A percentile compares a stretch with the other conserved stretches of the same genome.
Evolutionary conservation across 2,888 invertebrate genomes (phyloP).

Genomic region (Auanema freiburgensis): DNA sequence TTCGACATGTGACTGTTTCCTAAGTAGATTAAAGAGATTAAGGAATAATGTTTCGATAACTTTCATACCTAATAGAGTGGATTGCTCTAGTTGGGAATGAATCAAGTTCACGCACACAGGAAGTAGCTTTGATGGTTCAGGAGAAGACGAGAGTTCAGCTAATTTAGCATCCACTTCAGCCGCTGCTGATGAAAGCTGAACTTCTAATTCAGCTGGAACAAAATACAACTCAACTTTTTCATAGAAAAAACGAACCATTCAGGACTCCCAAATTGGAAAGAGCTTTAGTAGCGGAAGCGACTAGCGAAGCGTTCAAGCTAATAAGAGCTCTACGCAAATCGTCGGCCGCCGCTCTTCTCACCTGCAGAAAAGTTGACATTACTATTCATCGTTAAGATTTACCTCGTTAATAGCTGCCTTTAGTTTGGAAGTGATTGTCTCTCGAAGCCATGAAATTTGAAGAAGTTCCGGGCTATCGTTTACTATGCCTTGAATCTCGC

Average conservation of each 20-base stretch:
- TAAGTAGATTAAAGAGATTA: too few species aligned
- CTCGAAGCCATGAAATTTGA: slow-evolving; percentile 42
- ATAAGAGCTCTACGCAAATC: slow-evolving; percentile 52
- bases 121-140: slow-evolving; percentile 28
- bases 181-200: slow-evolving; percentile 27
- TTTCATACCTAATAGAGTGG: slow-evolving; percentile 31
- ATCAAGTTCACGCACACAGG: slow-evolving; percentile 33
- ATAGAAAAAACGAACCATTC: slow-evolving; percentile 27
- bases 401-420: slow-evolving; percentile 42
- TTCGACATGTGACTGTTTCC: slow-evolving; percentile 23
- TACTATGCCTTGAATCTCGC: slow-evolving; percentile 35
- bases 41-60: not conserved
- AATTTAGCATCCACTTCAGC: slow-evolving; percentile 39
- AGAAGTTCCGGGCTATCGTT: slow-evolving; percentile 35
- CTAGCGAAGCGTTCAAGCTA: slow-evolving; percentile 52
- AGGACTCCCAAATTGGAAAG: slow-evolving; percentile 39
- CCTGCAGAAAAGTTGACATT: slow-evolving; percentile 12
- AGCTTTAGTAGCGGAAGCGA: slow-evolving; percentile 42
- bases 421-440: slow-evolving; percentile 34
- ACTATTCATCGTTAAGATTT: not conserved
- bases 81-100: slow-evolving; percentile 43
- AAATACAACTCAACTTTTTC: not conserved
- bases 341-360: slow-evolving; percentile 37
- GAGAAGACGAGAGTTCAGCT: slow-evolving; percentile 25
- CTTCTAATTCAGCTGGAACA: slow-evolving; percentile 40